Conservation (phyloP, 2,797 vertebrate genomes). For the Notamacropus eugenii region DNA sequence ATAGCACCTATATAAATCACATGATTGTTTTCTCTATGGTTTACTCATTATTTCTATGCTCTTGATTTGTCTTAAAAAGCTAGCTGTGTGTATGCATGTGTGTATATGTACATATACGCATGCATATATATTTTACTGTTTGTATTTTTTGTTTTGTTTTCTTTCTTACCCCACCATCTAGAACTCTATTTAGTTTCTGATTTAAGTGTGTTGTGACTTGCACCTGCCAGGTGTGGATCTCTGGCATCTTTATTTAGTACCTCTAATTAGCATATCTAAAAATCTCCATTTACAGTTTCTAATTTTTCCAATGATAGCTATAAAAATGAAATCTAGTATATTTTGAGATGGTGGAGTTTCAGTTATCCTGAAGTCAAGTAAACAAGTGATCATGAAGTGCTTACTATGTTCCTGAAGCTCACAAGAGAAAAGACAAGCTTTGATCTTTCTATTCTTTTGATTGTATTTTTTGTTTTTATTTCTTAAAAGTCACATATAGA, state of each 20-base stretch:
- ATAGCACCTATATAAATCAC: neutral
- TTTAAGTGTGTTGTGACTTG: neutral
- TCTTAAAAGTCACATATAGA: neutral
- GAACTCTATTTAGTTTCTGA: neutral
- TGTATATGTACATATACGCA: no score
- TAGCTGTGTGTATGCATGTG: neutral
- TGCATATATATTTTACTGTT: neutral
- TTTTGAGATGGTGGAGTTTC: neutral
- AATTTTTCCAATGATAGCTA: neutral
- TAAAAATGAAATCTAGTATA: neutral
- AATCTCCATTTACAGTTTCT: neutral
- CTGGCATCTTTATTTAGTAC: neutral
- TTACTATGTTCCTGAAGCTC: neutral
- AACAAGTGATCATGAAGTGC: neutral
- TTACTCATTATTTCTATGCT: neutral
- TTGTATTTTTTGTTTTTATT: neutral
- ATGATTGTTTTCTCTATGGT: neutral
- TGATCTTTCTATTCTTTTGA: neutral
- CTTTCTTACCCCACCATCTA: neutral
- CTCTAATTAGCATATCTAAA: neutral
- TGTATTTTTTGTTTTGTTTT: neutral
- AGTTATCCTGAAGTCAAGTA: neutral
- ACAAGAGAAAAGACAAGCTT: neutral
- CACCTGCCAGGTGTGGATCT: neutral
- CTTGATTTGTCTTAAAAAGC: neutral